Base-by-base conservation (phyloP, 2,797 vertebrate genomes). In the Ateles fusciceps region DNA sequence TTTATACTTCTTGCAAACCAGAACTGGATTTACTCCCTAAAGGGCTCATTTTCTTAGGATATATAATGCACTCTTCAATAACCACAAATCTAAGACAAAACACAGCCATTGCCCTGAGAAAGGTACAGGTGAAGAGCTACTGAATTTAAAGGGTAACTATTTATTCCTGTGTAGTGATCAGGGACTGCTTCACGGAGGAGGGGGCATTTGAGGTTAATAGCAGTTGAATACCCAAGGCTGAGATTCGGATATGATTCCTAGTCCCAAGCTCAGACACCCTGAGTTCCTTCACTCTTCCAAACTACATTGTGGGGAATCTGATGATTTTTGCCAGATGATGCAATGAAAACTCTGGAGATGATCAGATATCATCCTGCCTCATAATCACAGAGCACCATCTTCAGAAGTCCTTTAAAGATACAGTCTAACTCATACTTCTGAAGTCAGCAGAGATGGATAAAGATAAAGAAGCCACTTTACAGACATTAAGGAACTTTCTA, bases 381-480 rank as follows among this genome's bases (percentile, higher is more conserved):
- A 2, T 42, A 44, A 14, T 81, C 24, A 71, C 6, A 95, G 42
- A 59, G 64, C 30, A 55, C 68, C 71, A 85, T 52, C 46, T 86
- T 92, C 57, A 48, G 80, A 96, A 74, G 33, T 76, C 72, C 84
- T 93, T 93, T 85, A 89, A 93, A 87, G 76, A 79, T 81, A 76
- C 10, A 33, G 2, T 61, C 50, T 75, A 61, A 80, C 48, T 90
- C 21, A 15, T 72, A 19, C 57, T 26, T 76, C 55, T 57, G n/a
- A 88, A 85, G 42, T 36, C 4, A 52, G 68, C 13, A 42, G 24
- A 10, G 12, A 28, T 57, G 5, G 71, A 9, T 42, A 86, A 59
- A 86, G 90, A 79, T 33, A 57, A 72, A 94, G 57, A 89, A 88
- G 15, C 21, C 76, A 11, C 4, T 64, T 78, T 28, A 72, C n/a